Base-by-base conservation (phyloP, 2,888 invertebrate species). In the Machimus atricapillus region DNA sequence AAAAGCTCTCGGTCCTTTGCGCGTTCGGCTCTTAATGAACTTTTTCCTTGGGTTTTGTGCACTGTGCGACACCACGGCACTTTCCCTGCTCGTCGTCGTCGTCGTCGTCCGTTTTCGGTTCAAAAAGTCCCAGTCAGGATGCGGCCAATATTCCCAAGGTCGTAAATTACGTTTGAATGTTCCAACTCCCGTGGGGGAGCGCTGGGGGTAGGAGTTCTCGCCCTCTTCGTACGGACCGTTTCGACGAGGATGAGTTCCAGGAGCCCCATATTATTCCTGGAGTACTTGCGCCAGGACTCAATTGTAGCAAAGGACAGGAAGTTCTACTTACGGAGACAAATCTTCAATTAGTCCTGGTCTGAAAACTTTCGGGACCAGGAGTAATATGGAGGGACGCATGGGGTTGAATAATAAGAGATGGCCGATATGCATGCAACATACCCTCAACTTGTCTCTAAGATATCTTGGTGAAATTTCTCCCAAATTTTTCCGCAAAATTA, bases 1-100 rank as follows among this genome's bases (percentile, higher is more conserved):
- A 86, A 86, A 86, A 86, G 78, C 77, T 58, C 86, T 86, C 77
- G 56, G 58, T 34, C 77, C 58, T 86, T 86, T 86, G 37, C 86
- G 56, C 77, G 77, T 74, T 58, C 56, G 56, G 14, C 56, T 78
- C 86, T 86, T 86, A 86, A 77, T 86, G 77, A 86, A 86, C 56
- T 86, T 85, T 85, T 76, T 85, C 73, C 73, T 78, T 76, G 46
- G 56, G n/a, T 23, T 85, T 37, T 40, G 37, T 74, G 34, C 40
- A 40, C 40, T 23, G 66, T 23, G 66, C 19, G 31, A 16, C 43
- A 14, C 58, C 58, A 46, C 27, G 19, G 27, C 74, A 78, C 19
- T 43, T 40, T 27, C n/a, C 76, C 34, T 27, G 76, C 31, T 31
- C 16, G 31, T 31, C 27, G 12, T 79, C 16, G 31, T 31, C 27